Evolutionary conservation across 2,888 invertebrate species (phyloP).

Genomic region (Clunio marinus): DNA sequence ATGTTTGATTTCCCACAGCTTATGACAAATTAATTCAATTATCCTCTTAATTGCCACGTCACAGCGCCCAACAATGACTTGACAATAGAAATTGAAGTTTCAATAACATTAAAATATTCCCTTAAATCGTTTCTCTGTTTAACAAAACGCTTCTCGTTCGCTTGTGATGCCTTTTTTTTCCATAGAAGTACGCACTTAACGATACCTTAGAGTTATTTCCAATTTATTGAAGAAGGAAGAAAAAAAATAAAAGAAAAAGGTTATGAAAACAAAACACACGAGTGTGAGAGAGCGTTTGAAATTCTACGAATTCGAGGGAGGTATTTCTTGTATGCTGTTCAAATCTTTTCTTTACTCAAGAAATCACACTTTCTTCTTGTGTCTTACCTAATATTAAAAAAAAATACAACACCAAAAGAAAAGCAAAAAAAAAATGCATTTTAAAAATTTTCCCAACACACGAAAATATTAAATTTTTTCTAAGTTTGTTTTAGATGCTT

Average conservation of each 20-base stretch:
- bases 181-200: constrained; percentile 30
- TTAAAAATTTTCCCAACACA: constrained; percentile 17
- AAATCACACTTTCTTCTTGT: constrained; percentile 39
- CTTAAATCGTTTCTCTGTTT: not conserved
- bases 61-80: constrained; percentile 16
- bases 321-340: constrained; percentile 26
- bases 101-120: not conserved
- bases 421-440: constrained; percentile 33
- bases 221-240: constrained; percentile 32
- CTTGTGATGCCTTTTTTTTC: constrained; percentile 11
- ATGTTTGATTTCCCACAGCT: not conserved
- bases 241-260: constrained; percentile 22
- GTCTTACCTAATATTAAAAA: constrained; percentile 38
- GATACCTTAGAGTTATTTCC: constrained; percentile 20
- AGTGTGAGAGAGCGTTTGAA: constrained; percentile 18
- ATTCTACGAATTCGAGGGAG: constrained; percentile 38
- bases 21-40: constrained; percentile 27
- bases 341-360: constrained; percentile 38
- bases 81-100: constrained; percentile 12
- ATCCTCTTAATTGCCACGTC: constrained; percentile 30
- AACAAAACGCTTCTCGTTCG: constrained; percentile 3
- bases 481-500: constrained; percentile 12
- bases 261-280: constrained; percentile 36
- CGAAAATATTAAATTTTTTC: constrained; percentile 6
- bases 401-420: not conserved